Percentiles rank a stretch among this genome's conserved stretches.
Evolutionary conservation across 1,140 invertebrate species (phyloP).

Genomic region (Bombus consobrinus): DNA sequence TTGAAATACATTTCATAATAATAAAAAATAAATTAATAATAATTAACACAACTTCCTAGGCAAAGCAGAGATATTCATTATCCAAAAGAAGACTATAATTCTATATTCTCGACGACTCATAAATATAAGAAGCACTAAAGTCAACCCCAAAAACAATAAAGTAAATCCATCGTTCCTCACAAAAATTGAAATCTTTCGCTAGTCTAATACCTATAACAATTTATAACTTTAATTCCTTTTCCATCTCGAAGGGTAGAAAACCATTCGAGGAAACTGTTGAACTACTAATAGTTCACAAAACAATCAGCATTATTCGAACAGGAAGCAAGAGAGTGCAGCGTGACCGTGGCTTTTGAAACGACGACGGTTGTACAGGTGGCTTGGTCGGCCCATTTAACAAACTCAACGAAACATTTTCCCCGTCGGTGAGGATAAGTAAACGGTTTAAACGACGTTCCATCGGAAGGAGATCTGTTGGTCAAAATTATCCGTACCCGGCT

Average conservation of each 20-base stretch:
- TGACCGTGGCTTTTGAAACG: constrained; percentile 5
- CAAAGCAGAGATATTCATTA: neutral
- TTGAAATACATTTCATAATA: neutral
- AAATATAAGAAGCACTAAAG: neutral
- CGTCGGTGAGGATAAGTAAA: constrained; percentile 20
- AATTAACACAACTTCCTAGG: neutral
- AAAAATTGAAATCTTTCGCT: neutral
- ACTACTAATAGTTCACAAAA: neutral
- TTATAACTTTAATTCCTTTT: neutral
- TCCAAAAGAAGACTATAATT: neutral
- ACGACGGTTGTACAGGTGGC: neutral
- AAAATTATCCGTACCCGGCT: constrained; percentile 11
- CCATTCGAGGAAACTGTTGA: neutral
- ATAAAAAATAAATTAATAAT: too few relatives aligned
- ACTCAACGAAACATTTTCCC: neutral
- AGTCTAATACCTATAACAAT: neutral
- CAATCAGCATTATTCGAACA: constrained; percentile 20
- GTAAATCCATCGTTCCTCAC: neutral
- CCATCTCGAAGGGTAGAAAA: neutral
- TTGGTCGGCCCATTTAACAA: neutral
- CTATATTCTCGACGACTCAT: too few relatives aligned
- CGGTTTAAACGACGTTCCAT: neutral
- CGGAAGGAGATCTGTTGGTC: neutral
- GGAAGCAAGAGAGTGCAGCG: neutral
- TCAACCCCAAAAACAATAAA: neutral